These are phyloP conservation scores for Calonectris borealis DNA, from an alignment of 2,113 vertebrate genomes.

Conservation along the genomic window DNA sequence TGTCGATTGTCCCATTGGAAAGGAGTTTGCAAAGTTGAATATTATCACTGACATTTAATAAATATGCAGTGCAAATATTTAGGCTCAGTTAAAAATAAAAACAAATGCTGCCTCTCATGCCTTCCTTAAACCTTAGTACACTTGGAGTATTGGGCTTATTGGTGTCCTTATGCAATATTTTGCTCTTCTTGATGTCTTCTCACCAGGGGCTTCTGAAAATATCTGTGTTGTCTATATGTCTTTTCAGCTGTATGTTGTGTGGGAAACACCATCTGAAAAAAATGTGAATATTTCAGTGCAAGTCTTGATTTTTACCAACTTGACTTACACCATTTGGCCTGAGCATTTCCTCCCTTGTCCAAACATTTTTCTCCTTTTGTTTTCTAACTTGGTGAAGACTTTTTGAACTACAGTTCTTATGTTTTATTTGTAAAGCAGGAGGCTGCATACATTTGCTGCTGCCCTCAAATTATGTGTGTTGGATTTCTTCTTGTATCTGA, in stretches of 20 bases:
- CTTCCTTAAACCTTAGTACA: not conserved
- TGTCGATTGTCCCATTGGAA: not conserved
- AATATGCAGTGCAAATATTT: not conserved
- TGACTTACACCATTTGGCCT: not conserved
- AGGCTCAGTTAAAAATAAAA: not conserved
- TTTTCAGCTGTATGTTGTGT: not conserved
- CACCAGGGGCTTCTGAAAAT: not conserved
- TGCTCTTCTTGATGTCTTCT: not conserved
- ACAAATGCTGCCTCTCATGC: not conserved
- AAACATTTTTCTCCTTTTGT: not conserved
- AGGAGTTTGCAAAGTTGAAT: not conserved
- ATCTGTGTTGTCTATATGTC: not conserved
- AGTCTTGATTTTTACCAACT: not conserved
- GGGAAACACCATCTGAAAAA: not conserved
- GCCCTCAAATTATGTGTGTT: not conserved
- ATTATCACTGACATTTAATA: not conserved
- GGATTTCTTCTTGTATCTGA: not conserved
- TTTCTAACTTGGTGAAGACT: not conserved
- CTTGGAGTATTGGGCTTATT: not conserved
- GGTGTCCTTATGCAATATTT: not conserved
- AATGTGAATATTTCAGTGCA: not conserved
- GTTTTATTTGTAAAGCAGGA: not conserved
- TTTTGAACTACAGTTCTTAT: not conserved
- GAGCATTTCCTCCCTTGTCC: not conserved
- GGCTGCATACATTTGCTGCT: not conserved